Percentiles rank a stretch among this genome's conserved stretches.
Conservation (phyloP, 2,797 vertebrate species). For the Trichosurus vulpecula region DNA sequence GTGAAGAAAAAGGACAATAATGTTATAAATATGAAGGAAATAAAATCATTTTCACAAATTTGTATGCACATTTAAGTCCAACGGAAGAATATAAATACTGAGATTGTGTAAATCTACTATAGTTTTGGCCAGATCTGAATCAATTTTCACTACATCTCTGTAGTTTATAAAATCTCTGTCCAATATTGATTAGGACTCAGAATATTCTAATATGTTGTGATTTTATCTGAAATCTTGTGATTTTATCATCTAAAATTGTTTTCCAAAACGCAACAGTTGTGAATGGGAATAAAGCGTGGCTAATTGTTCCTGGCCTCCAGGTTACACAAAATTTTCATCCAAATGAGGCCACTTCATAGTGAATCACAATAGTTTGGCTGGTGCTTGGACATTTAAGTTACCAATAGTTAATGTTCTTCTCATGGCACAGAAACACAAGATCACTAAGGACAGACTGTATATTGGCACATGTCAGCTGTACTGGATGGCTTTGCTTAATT, state of each 20-base stretch:
- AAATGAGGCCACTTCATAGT: background rate
- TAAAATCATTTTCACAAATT: background rate
- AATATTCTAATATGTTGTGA: background rate
- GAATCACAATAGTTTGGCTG: background rate
- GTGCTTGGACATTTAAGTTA: background rate
- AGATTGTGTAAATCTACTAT: background rate
- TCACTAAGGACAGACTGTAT: too few relatives aligned
- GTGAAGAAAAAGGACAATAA: background rate
- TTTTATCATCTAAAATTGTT: background rate
- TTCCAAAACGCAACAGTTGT: background rate
- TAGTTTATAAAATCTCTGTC: background rate
- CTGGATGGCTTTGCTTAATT: background rate
- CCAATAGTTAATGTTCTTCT: background rate
- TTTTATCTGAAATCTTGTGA: background rate
- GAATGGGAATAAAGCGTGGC: background rate
- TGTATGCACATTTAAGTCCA: background rate
- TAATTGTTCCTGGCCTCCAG: background rate
- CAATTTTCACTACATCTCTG: background rate
- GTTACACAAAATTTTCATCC: background rate
- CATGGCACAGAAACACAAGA: background rate
- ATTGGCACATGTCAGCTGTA: too few relatives aligned
- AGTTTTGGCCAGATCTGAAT: background rate
- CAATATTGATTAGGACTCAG: background rate
- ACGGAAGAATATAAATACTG: background rate
- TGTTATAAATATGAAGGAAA: background rate